Evolutionary conservation across 1,140 invertebrate genomes (phyloP), one percentile per base, ranked within the genome.

Genomic region (Dinoponera quadriceps): DNA sequence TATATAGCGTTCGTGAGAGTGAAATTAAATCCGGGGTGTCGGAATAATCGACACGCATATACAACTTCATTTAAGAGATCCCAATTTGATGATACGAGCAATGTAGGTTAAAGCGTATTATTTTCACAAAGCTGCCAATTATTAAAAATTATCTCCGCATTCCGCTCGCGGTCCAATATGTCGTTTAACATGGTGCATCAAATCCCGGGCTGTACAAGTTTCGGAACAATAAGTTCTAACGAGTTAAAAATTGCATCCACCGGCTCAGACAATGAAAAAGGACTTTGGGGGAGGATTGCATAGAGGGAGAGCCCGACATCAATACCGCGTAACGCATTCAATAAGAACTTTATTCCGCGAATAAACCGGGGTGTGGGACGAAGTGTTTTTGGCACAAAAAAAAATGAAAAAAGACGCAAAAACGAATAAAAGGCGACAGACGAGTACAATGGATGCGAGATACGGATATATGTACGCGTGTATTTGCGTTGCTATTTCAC

Each of bases 231-330:
- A 68, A 77, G 27, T 49, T 77, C 16, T 77, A 77, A 77, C 62
- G 74, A 77, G 62, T 77, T 77, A 77, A 77, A 77, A 77, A 77
- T 77, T 77, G 74, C 65, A 66, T 38, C 74, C 54, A 51, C 20
- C 60, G 25, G 11, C 1, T 55, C 29, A 66, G 48, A 77, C 22
- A 77, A 77, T 77, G 74, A 38, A 77, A 77, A 77, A 77, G 62
- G 48, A 66, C 73, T 77, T 77, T 77, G 51, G 20, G 9, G 16
- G 48, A 18, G 54, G 38, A 77, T 27, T 77, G 38, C 5, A 77
- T 77, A 77, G 68, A 77, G 29, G n/a, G n/a, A n/a, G n/a, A n/a
- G n/a, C n/a, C 29, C 44, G 13, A 66, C 62, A 77, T 77, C 74
- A 68, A 66, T 66, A 77, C 29, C 27, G 27, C 29, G 20, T 49